Percentiles rank a stretch among this genome's conserved stretches.
Evolutionary conservation across 2,797 vertebrate genomes (phyloP).

Genomic region (Danio tinwini): DNA sequence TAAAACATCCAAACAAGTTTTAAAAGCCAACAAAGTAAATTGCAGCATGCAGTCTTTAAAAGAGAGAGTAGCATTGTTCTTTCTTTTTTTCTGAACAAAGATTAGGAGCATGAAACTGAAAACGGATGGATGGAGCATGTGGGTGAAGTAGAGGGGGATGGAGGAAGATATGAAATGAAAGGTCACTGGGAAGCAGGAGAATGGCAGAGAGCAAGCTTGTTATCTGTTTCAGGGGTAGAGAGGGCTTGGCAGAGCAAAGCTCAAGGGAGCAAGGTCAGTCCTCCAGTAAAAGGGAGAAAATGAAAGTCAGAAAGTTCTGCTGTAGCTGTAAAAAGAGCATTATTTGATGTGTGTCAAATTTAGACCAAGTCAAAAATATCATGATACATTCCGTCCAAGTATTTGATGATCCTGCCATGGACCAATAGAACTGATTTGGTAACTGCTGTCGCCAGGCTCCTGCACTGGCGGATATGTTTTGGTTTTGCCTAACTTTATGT

Average conservation of each 20-base stretch:
- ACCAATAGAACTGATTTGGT: background rate
- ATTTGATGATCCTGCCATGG: background rate
- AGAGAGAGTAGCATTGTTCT: background rate
- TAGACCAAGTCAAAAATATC: conserved; percentile 20
- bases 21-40: conserved; percentile 18
- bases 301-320: conserved; percentile 36
- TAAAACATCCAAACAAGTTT: conserved; percentile 15
- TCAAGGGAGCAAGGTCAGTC: conserved; percentile 38
- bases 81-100: conserved; percentile 10
- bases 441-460: too few relatives aligned
- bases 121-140: conserved; percentile 19
- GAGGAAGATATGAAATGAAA: conserved; percentile 46
- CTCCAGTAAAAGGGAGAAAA: conserved; percentile 43
- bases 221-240: conserved; percentile 35
- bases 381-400: background rate
- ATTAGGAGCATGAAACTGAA: background rate
- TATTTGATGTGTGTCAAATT: conserved; percentile 39
- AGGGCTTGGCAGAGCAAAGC: conserved; percentile 45
- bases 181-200: conserved; percentile 38
- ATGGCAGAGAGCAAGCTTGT: conserved; percentile 43
- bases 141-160: conserved; percentile 32
- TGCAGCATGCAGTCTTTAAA: background rate
- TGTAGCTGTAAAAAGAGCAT: conserved; percentile 31
- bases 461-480: too few relatives aligned
- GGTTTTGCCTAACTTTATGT: too few relatives aligned